Conservation (phyloP, 2,888 invertebrate genomes). For the Embidobia sp. region DNA sequence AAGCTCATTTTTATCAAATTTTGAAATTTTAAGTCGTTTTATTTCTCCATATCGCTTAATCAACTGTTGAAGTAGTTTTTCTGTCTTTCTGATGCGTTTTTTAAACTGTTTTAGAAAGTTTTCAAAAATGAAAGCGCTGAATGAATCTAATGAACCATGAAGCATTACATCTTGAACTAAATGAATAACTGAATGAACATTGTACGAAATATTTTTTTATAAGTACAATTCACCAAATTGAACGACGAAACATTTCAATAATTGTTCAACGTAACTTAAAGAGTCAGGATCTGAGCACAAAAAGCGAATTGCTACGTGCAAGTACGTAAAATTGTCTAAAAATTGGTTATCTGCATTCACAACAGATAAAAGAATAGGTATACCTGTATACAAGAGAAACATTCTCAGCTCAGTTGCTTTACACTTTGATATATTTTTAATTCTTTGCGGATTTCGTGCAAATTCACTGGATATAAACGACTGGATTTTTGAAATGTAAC, state of each 20-base stretch:
- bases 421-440: conserved; percentile 6
- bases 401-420: conserved; percentile 10
- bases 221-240: background rate
- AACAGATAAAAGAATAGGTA: background rate
- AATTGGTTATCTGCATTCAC: background rate
- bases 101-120: conserved; percentile 6
- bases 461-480: background rate
- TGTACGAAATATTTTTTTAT: conserved; percentile 19
- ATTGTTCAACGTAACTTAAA: conserved; percentile 5
- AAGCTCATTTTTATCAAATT: background rate
- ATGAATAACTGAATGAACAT: conserved; percentile 13
- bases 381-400: conserved; percentile 14
- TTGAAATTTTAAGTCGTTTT: background rate
- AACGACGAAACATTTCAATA: conserved; percentile 9
- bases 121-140: conserved; percentile 29
- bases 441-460: conserved; percentile 1
- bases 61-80: conserved; percentile 22
- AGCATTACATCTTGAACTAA: background rate
- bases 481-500: background rate
- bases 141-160: conserved; percentile 11
- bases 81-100: conserved; percentile 1
- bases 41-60: conserved; percentile 12
- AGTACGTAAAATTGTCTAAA: conserved; percentile 2
- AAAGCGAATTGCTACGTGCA: conserved; percentile 33
- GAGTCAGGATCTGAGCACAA: conserved; percentile 8